phyloP scores from a whole-genome alignment of 2,113 vertebrate genomes.

The Lepisosteus osseus region DNA sequence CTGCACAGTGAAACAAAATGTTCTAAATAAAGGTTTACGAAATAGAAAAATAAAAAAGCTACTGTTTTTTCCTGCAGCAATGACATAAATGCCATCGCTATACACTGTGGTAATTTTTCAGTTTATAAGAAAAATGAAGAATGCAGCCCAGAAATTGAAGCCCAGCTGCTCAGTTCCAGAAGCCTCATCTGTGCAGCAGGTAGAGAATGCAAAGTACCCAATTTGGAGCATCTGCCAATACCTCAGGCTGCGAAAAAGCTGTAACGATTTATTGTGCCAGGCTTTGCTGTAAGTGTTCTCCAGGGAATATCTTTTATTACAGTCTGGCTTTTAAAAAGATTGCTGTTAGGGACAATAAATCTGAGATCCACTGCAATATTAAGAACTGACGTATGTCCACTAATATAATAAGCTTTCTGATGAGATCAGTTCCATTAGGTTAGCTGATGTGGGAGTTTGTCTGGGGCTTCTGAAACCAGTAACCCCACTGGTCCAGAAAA shows the following conservation, averaged over 20 bases:
- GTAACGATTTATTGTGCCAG: constrained; percentile 41
- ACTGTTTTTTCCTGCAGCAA: too few species aligned
- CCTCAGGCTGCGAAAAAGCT: constrained; percentile 40
- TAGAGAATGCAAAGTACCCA: constrained; percentile 26
- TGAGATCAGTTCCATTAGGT: constrained; percentile 30
- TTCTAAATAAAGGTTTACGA: too few species aligned
- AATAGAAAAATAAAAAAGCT: too few species aligned
- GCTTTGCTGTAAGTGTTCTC: constrained; percentile 39
- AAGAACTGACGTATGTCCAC: constrained; percentile 32
- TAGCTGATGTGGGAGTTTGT: constrained; percentile 40
- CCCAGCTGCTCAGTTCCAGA: neutral
- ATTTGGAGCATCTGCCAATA: constrained; percentile 55
- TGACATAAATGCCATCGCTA: too few species aligned
- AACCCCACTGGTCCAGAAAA: neutral
- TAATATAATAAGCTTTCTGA: constrained; percentile 49
- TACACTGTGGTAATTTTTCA: too few species aligned
- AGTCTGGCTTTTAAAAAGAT: constrained; percentile 37
- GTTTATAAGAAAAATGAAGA: too few species aligned
- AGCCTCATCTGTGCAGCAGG: constrained; percentile 37
- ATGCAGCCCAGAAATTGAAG: too few species aligned
- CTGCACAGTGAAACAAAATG: too few species aligned
- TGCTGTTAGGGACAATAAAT: constrained; percentile 41
- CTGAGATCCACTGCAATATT: constrained; percentile 21
- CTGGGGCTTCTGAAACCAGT: too few species aligned
- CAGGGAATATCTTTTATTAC: constrained; percentile 42